Conservation (phyloP, 2,888 invertebrate species). For the Timema podura region DNA sequence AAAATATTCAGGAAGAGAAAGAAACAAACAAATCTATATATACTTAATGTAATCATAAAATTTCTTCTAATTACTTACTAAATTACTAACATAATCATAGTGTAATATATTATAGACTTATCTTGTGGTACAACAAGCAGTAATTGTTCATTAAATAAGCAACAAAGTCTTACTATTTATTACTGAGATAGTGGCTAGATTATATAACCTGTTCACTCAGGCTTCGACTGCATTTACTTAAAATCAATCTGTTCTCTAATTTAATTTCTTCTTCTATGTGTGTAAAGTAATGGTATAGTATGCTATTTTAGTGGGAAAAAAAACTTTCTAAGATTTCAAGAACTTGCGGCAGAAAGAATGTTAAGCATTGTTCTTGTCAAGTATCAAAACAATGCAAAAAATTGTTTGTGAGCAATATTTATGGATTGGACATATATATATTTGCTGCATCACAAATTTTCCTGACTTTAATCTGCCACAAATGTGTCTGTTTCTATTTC, state of each 20-base stretch:
- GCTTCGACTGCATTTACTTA: background rate
- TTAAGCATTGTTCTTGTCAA: constrained; percentile 28
- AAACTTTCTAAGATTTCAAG: background rate
- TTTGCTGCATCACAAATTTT: too few species aligned
- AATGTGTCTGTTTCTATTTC: too few species aligned
- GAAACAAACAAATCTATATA: constrained; percentile 7
- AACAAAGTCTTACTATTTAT: constrained; percentile 19
- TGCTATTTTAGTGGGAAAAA: background rate
- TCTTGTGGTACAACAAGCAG: constrained; percentile 28
- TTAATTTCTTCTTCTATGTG: constrained; percentile 11
- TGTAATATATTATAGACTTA: constrained; percentile 27
- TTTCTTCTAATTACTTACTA: constrained; percentile 28
- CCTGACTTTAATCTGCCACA: too few species aligned
- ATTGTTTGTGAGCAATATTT: background rate
- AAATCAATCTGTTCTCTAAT: constrained; percentile 2
- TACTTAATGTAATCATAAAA: constrained; percentile 28
- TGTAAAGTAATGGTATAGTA: background rate
- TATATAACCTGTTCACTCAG: background rate
- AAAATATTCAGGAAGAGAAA: background rate
- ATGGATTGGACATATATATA: too few species aligned
- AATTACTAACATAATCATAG: constrained; percentile 29
- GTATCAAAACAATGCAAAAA: constrained; percentile 20
- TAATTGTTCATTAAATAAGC: constrained; percentile 27
- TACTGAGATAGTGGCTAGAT: constrained; percentile 23
- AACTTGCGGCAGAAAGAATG: constrained; percentile 13